Conservation (phyloP, 2,797 vertebrate species). For the Falco concolor region DNA sequence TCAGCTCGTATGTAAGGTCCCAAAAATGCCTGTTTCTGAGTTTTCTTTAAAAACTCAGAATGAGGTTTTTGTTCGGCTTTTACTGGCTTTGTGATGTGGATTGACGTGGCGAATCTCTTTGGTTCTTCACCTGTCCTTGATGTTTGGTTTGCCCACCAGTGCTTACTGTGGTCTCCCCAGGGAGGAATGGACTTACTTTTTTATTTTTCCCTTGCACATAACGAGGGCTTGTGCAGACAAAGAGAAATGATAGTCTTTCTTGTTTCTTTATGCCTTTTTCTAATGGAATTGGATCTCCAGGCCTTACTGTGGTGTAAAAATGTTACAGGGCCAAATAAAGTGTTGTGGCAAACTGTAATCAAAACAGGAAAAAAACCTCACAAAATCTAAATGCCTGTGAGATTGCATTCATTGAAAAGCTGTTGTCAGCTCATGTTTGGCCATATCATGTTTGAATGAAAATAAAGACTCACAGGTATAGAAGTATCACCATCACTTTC, state of each 20-base stretch:
- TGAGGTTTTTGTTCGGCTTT: neutral
- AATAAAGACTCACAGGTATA: neutral
- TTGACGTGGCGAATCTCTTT: neutral
- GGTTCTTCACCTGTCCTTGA: neutral
- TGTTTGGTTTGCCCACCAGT: neutral
- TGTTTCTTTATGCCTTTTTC: neutral
- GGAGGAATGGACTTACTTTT: neutral
- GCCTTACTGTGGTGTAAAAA: neutral
- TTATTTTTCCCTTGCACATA: neutral
- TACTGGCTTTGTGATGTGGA: neutral
- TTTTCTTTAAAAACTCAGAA: neutral
- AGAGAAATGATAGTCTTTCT: neutral
- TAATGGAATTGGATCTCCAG: neutral
- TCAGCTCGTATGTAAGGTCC: neutral
- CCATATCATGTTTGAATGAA: neutral
- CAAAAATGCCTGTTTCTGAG: neutral
- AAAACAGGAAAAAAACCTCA: neutral
- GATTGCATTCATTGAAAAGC: neutral
- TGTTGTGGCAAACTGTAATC: neutral
- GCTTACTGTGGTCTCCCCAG: neutral
- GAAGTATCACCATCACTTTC: neutral
- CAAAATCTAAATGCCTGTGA: neutral
- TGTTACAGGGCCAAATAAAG: neutral
- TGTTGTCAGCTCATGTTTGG: neutral
- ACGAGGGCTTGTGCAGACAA: neutral